Evolutionary conservation across 2,113 vertebrate genomes (phyloP), one percentile per base, ranked within the genome.

Genomic region (Lepus americanus): DNA sequence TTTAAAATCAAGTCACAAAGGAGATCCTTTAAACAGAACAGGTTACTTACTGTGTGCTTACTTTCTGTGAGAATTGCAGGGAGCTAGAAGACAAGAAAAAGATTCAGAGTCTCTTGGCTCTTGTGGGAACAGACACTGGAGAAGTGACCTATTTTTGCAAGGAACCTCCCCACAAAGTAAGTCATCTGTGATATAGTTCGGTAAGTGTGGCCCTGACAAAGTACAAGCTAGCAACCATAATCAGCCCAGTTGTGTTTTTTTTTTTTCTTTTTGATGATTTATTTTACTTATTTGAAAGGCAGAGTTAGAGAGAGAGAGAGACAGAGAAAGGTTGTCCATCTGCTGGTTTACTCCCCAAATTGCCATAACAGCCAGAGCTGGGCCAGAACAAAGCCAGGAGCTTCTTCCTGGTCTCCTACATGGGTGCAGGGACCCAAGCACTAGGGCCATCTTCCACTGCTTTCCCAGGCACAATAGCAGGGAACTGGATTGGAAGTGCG

Each of bases 41-140:
- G 5, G 59, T 64, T 82, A 49, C 20, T 94, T 91, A 67, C 31
- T 74, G 22, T 95, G 27, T 94, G 14, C 19, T 98, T 79, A 85
- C 0, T 3, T 53, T 98, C 92, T 80, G 9, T 96, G 97, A 96
- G 70, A 81, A 96, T 97, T 98, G 7, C 97, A 99, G 99, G 97
- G 99, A 99, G 92, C 6, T 99, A 88, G 99, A 99, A 84, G 99
- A 99, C 97, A 98, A 99, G 94, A 99, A 99, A 95, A 99, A 99
- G 98, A 99, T 99, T 95, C 99, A 99, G 19, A 99, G 98, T 90
- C 99, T 99, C 87, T 98, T 99, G 89, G 94, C 98, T 78, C 97
- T 99, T 80, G 98, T 99, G 73, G 99, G 99, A 95, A 98, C 98
- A 86, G 99, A 99, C 80, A 92, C 92, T 66, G 99, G 98, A 96